phyloP scores from a whole-genome alignment of 2,797 vertebrate species.

The Octomys mimax region DNA sequence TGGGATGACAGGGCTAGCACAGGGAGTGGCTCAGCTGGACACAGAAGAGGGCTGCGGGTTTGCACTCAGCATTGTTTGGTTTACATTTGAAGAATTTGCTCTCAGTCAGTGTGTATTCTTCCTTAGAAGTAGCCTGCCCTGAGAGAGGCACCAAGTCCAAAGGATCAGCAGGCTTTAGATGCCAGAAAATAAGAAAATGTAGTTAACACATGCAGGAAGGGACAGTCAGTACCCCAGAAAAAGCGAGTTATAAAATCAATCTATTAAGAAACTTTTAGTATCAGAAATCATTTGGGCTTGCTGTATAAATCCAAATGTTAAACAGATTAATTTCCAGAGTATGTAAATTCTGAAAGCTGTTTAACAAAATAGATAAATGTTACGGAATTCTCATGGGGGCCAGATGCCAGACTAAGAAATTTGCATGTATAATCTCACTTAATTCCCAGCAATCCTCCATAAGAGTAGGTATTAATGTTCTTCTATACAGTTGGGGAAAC shows the following conservation, averaged over 20 bases:
- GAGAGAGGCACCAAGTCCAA: neutral
- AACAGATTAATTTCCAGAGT: neutral
- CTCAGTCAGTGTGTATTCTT: neutral
- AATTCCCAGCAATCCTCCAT: neutral
- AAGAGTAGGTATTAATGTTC: neutral
- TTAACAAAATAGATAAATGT: conserved; percentile 31
- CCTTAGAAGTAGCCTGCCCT: neutral
- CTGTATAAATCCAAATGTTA: conserved; percentile 8
- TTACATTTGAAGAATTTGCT: conserved; percentile 45
- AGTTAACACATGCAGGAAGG: neutral
- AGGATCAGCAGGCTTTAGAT: neutral
- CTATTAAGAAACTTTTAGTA: neutral
- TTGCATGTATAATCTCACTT: neutral
- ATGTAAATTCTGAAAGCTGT: neutral
- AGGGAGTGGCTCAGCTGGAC: neutral
- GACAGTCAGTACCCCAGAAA: neutral
- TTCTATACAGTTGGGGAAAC: neutral
- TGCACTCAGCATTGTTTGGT: neutral
- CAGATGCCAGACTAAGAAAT: neutral
- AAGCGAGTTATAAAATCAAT: neutral
- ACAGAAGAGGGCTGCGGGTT: neutral
- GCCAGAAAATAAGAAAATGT: conserved; percentile 44
- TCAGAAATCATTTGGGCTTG: conserved; percentile 44
- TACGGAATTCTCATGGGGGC: neutral
- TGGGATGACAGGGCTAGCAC: neutral